Conservation (phyloP, 2,797 vertebrate species). For the Tinamus major region DNA sequence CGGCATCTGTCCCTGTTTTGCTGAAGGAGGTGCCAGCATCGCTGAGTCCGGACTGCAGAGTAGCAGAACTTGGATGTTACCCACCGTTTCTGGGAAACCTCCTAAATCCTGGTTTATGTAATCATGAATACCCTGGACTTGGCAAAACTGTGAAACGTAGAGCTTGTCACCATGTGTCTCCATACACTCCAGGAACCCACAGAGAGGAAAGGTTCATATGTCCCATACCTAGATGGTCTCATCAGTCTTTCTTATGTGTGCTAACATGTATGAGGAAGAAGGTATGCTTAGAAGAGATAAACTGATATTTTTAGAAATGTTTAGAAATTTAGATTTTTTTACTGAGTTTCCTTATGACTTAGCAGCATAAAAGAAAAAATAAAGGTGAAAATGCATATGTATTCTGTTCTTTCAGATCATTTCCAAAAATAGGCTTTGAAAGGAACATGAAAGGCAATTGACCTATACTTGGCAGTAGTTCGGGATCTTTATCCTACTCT, state of each 20-base stretch:
- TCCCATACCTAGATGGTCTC: neutral
- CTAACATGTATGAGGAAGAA: neutral
- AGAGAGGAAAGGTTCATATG: neutral
- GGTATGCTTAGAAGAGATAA: neutral
- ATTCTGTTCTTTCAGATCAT: neutral
- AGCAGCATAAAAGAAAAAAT: neutral
- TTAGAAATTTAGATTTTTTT: too few relatives aligned
- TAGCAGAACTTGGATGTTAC: neutral
- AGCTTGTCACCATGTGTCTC: neutral
- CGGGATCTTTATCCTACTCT: neutral
- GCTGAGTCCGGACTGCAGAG: neutral
- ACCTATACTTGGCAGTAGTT: accelerated
- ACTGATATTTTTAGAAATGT: neutral
- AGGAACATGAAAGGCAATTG: neutral
- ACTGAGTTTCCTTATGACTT: neutral
- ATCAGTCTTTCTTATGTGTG: neutral
- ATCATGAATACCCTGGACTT: neutral
- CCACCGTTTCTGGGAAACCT: neutral
- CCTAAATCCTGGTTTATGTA: neutral
- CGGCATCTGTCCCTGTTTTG: neutral
- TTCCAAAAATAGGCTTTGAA: neutral
- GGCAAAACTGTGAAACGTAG: neutral
- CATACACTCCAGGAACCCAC: neutral
- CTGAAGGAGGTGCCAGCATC: neutral
- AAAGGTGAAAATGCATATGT: neutral